Conservation (phyloP, 2,888 invertebrate species). For the Cephus nigrinus region DNA sequence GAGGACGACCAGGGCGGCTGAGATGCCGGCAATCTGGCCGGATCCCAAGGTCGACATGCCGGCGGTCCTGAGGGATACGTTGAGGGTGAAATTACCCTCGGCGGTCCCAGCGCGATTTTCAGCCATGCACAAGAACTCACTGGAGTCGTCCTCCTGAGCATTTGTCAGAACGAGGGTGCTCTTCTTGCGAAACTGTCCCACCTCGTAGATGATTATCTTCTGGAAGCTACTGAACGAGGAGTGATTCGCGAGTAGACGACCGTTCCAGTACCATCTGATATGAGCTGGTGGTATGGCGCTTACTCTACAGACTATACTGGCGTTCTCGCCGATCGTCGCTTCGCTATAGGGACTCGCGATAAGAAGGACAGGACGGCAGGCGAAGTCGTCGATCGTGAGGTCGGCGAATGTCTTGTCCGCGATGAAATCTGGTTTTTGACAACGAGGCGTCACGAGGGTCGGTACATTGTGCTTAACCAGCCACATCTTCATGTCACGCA, state of each 20-base stretch:
- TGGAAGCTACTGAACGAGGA: constrained; percentile 84
- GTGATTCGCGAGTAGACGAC: constrained; percentile 80
- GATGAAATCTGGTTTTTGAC: constrained; percentile 78
- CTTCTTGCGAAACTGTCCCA: constrained; percentile 80
- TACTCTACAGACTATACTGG: constrained; percentile 84
- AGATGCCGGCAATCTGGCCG: constrained; percentile 87
- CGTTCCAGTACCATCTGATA: constrained; percentile 90
- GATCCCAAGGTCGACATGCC: constrained; percentile 86
- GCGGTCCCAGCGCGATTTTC: constrained; percentile 90
- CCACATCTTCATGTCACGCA: constrained; percentile 86
- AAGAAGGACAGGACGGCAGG: constrained; percentile 85
- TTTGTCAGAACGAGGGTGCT: constrained; percentile 83
- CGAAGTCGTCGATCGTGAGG: constrained; percentile 83
- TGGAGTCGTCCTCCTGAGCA: constrained; percentile 84
- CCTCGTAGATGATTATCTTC: constrained; percentile 80
- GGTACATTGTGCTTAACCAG: constrained; percentile 81
- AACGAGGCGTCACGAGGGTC: constrained; percentile 81
- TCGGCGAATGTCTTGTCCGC: constrained; percentile 81
- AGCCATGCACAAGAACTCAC: constrained; percentile 89
- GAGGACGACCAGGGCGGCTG: constrained; percentile 83
- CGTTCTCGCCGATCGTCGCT: constrained; percentile 85
- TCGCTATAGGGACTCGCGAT: constrained; percentile 82
- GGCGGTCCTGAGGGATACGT: constrained; percentile 81
- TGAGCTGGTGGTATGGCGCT: constrained; percentile 84
- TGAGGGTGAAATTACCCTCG: constrained; percentile 89